Evolutionary conservation across 1,140 invertebrate genomes (phyloP).

Genomic region (Pogonognathellus flavescens): DNA sequence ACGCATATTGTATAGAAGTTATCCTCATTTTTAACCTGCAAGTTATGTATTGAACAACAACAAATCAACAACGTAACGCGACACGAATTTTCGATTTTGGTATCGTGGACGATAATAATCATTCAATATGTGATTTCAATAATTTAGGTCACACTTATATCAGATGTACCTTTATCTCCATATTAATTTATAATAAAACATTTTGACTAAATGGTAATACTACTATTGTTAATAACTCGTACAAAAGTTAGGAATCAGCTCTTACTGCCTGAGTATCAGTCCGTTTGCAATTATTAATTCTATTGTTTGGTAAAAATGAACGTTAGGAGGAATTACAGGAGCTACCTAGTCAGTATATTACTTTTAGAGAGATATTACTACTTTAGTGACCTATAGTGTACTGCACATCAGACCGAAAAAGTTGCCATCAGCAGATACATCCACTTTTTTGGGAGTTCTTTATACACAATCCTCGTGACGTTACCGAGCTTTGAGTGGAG

Average conservation of each 20-base stretch:
- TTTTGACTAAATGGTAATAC: background rate
- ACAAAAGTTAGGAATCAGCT: background rate
- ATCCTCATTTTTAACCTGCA: no score
- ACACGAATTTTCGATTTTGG: no score
- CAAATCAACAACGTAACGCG: no score
- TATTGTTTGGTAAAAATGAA: background rate
- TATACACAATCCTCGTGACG: background rate
- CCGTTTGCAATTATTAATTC: no score
- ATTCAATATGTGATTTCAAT: background rate
- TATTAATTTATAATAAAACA: conserved; percentile 10
- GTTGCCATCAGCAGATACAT: conserved; percentile 13
- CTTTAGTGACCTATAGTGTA: background rate
- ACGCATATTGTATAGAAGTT: no score
- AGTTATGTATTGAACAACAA: no score
- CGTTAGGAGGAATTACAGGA: background rate
- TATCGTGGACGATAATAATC: background rate
- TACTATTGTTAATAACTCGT: background rate
- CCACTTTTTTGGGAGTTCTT: background rate
- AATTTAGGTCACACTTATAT: background rate
- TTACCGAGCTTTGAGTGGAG: conserved; percentile 22
- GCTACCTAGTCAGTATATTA: no score
- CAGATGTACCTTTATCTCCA: background rate
- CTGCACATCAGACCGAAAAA: background rate
- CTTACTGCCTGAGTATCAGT: background rate
- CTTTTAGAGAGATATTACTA: background rate